These are phyloP conservation scores for Hedychridium roseum DNA, from an alignment of 2,888 invertebrate genomes.

Conservation along the genomic window DNA sequence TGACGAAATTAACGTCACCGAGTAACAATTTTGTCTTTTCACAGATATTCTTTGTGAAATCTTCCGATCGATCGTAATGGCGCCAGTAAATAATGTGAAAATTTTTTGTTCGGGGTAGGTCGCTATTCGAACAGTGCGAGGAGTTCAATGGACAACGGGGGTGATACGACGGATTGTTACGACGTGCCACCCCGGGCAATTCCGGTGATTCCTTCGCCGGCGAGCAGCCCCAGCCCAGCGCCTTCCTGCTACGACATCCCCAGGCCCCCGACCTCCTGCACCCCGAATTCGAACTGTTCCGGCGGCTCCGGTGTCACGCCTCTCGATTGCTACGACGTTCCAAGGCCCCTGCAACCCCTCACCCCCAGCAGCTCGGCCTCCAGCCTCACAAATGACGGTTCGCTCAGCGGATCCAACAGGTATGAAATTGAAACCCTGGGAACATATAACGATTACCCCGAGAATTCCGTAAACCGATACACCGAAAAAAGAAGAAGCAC, in stretches of 20 bases:
- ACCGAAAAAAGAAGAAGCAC: too few relatives aligned
- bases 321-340: constrained; percentile 72
- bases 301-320: constrained; percentile 54
- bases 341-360: constrained; percentile 70
- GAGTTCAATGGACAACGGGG: constrained; percentile 52
- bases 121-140: constrained; percentile 50
- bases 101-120: too few relatives aligned
- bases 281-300: constrained; percentile 57
- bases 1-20: too few relatives aligned
- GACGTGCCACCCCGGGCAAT: constrained; percentile 73
- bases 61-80: neutral
- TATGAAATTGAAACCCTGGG: too few relatives aligned
- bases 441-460: too few relatives aligned
- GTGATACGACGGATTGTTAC: constrained; percentile 64
- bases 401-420: constrained; percentile 67
- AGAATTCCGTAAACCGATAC: too few relatives aligned
- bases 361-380: constrained; percentile 76
- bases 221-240: constrained; percentile 67
- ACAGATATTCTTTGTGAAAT: too few relatives aligned
- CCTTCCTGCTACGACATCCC: constrained; percentile 64
- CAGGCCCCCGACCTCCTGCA: constrained; percentile 56
- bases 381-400: constrained; percentile 71
- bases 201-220: constrained; percentile 67
- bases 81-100: too few relatives aligned
- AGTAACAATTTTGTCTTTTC: too few relatives aligned